Percentiles rank a stretch among this genome's conserved stretches.
These are phyloP conservation scores for Forficula auricularia DNA, from an alignment of 1,140 invertebrate genomes.

Conservation along the genomic window DNA sequence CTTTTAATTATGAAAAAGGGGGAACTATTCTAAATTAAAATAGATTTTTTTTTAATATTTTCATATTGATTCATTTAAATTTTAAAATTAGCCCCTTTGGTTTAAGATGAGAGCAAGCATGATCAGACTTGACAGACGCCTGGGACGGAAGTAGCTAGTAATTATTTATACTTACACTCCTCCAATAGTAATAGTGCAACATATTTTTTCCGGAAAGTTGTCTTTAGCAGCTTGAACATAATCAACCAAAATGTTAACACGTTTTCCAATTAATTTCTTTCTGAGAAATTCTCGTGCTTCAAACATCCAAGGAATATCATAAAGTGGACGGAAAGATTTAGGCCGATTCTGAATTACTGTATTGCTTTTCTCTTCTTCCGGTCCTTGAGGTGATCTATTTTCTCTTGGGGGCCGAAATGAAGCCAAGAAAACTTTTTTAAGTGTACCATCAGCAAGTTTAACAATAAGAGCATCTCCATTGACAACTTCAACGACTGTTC, in stretches of 20 bases:
- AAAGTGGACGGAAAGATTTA: slow-evolving; percentile 66
- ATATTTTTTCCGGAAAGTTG: slow-evolving; percentile 86
- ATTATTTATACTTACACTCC: slow-evolving; percentile 54
- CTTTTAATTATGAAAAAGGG: too few species aligned
- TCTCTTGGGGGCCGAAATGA: slow-evolving; percentile 84
- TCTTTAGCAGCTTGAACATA: slow-evolving; percentile 90
- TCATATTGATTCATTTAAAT: too few species aligned
- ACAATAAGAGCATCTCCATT: slow-evolving; percentile 86
- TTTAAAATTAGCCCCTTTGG: too few species aligned
- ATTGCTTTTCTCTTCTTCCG: slow-evolving; percentile 10
- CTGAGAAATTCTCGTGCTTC: slow-evolving; percentile 93
- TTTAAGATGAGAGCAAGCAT: too few species aligned
- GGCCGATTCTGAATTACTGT: slow-evolving; percentile 30
- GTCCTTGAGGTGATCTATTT: slow-evolving; percentile 9
- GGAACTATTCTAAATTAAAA: too few species aligned
- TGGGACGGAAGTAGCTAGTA: too few species aligned
- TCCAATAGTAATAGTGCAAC: slow-evolving; percentile 74
- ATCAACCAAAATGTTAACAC: slow-evolving; percentile 81
- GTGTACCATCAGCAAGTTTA: slow-evolving; percentile 53
- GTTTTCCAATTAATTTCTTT: slow-evolving; percentile 91
- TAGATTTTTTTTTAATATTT: too few species aligned
- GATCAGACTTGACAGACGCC: too few species aligned
- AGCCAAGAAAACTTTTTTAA: slow-evolving; percentile 88
- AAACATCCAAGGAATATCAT: slow-evolving; percentile 96
- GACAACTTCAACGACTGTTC: slow-evolving; percentile 78